Percentiles rank a stretch among this genome's conserved stretches.
phyloP scores from a whole-genome alignment of 2,888 invertebrate species.

The Magallana nippona region DNA sequence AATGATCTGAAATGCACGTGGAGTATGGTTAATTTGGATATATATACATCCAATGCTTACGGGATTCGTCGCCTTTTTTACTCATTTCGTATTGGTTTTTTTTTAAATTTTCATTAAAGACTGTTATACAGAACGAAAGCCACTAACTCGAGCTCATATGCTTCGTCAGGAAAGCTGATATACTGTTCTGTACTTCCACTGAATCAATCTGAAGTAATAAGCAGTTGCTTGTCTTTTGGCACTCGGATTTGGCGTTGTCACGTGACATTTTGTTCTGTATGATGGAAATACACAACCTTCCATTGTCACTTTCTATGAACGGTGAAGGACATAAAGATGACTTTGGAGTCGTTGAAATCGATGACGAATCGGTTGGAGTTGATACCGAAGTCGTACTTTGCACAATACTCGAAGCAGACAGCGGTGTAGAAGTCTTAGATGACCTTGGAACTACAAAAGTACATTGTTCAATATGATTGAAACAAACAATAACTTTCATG shows the following conservation, averaged over 20 bases:
- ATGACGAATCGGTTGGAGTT: not conserved
- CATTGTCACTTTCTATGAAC: not conserved
- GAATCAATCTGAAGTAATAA: not conserved
- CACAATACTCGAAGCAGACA: too few species aligned
- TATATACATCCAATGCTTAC: too few species aligned
- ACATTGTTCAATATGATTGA: too few species aligned
- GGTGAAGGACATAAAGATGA: not conserved
- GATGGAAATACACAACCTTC: not conserved
- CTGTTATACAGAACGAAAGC: too few species aligned
- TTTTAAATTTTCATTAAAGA: too few species aligned
- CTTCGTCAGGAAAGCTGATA: not conserved
- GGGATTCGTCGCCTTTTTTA: too few species aligned
- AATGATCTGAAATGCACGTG: too few species aligned
- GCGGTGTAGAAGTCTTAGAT: too few species aligned
- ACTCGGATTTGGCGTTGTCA: not conserved
- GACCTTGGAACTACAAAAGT: too few species aligned
- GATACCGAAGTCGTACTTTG: not conserved
- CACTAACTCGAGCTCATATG: not conserved
- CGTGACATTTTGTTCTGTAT: slow-evolving; percentile 6
- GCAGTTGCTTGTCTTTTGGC: not conserved
- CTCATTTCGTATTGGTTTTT: too few species aligned
- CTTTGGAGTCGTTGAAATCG: not conserved
- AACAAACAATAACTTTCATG: too few species aligned
- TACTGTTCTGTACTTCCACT: not conserved
- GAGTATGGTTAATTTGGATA: too few species aligned